phyloP scores from a whole-genome alignment of 2,797 vertebrate genomes.

The Balearica regulorum region DNA sequence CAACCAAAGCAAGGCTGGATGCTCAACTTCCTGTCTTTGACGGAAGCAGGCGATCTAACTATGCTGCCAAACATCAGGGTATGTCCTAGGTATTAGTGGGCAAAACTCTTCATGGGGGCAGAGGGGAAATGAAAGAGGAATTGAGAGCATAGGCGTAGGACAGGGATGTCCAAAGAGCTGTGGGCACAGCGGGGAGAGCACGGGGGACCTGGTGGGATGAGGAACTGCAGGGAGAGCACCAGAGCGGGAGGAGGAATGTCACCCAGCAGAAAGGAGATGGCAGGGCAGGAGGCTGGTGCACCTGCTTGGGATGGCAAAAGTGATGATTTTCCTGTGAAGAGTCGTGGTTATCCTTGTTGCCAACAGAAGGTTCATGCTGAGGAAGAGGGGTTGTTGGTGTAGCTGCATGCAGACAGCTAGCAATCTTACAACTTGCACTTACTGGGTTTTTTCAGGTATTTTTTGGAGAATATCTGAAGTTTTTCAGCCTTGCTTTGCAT shows the following conservation, averaged over 20 bases:
- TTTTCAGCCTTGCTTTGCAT: not conserved
- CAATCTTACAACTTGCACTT: not conserved
- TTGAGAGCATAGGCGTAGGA: not conserved
- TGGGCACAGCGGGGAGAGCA: not conserved
- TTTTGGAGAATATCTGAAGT: rapidly evolving
- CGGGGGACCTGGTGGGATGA: not conserved
- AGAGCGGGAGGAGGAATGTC: not conserved
- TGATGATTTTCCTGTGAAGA: rapidly evolving
- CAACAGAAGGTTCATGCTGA: not conserved
- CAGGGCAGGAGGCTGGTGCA: not conserved
- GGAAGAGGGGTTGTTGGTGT: rapidly evolving
- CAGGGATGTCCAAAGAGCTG: not conserved
- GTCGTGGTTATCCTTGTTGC: rapidly evolving
- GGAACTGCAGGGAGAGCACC: rapidly evolving
- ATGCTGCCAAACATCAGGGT: rapidly evolving
- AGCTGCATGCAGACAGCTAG: not conserved
- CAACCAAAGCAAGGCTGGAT: not conserved
- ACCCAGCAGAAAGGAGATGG: not conserved
- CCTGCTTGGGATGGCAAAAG: not conserved
- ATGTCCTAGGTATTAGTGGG: not conserved
- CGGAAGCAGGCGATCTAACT: too few relatives aligned
- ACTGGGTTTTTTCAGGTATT: rapidly evolving
- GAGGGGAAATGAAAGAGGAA: not conserved
- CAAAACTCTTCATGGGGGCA: not conserved
- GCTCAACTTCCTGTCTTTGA: not conserved